Conservation (phyloP, 2,888 invertebrate species). For the Cosmia pyralina region DNA sequence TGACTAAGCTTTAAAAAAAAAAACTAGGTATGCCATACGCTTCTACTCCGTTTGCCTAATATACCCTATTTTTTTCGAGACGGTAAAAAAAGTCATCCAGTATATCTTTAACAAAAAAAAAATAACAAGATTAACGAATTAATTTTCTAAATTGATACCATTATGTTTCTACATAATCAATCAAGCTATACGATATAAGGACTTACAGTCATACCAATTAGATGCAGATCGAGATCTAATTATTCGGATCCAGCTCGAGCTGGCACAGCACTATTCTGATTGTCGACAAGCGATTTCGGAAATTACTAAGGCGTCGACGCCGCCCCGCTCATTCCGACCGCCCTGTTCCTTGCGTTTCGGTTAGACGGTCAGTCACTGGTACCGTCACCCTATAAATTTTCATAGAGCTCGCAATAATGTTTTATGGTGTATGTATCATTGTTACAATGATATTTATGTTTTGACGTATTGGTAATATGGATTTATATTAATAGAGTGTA, state of each 20-base stretch:
- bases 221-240: constrained; percentile 87
- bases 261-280: constrained; percentile 86
- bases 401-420: constrained; percentile 63
- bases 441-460: constrained; percentile 27
- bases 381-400: constrained; percentile 77
- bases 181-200: constrained; percentile 70
- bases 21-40: too few relatives aligned
- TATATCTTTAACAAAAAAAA: neutral
- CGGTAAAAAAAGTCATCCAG: too few relatives aligned
- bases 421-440: constrained; percentile 47
- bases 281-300: constrained; percentile 89
- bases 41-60: too few relatives aligned
- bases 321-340: constrained; percentile 71
- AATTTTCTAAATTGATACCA: neutral
- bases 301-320: constrained; percentile 88
- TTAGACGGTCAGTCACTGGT: constrained; percentile 80
- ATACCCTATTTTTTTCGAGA: too few relatives aligned
- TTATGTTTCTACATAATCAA: constrained; percentile 34
- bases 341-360: constrained; percentile 78
- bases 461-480: constrained; percentile 9
- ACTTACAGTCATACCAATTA: constrained; percentile 80
- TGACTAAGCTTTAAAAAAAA: too few relatives aligned
- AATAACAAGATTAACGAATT: neutral
- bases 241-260: constrained; percentile 83
- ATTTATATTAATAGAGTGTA: constrained; percentile 10